Evolutionary conservation across 2,113 vertebrate species (phyloP), one percentile per base, ranked within the genome.

Genomic region (Pungitius pungitius): DNA sequence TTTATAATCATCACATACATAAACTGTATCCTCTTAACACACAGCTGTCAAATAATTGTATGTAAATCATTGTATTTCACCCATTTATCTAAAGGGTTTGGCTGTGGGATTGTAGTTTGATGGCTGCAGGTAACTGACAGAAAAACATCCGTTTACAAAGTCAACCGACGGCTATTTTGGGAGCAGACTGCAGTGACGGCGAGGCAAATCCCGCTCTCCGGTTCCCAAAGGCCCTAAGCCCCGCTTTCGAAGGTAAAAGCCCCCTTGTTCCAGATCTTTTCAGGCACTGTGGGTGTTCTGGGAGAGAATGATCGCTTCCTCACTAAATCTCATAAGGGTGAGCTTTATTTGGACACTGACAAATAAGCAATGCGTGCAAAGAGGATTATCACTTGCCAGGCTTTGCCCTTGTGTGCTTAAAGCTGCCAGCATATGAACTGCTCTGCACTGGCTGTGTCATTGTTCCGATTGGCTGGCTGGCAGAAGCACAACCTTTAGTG

Each of bases 311-410:
- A 77, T 80, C 13, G 68, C 91, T 92, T 90, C 84, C 83, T 86
- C 57, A 68, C 51, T 93, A 95, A 94, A 95, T 93, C 94, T 93
- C 80, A 85, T 94, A 93, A 91, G 90, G 90, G 90, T 75, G 72
- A 87, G 92, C 94, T 95, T 94, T 93, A 95, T 95, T 95, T 93
- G 94, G 94, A 94, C 77, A 79, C 90, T 86, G 91, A 92, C 88
- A 93, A 91, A 92, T 87, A 92, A 92, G 92, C 92, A 83, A 81
- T 70, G 90, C 89, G 90, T 91, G 68, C 47, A 94, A 96, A 96
- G 93, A 92, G 27, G 95, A 94, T 96, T 96, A 95, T 14, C 54
- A 45, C 57, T 82, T 74, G 82, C 78, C 68, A 87, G 64, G 85
- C 83, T 90, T 85, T 86, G 80, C 75, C 77, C 27, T 26, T 74